Evolutionary conservation across 2,888 invertebrate genomes (phyloP), one percentile per base, ranked within the genome.

Genomic region (Patella caerulea): DNA sequence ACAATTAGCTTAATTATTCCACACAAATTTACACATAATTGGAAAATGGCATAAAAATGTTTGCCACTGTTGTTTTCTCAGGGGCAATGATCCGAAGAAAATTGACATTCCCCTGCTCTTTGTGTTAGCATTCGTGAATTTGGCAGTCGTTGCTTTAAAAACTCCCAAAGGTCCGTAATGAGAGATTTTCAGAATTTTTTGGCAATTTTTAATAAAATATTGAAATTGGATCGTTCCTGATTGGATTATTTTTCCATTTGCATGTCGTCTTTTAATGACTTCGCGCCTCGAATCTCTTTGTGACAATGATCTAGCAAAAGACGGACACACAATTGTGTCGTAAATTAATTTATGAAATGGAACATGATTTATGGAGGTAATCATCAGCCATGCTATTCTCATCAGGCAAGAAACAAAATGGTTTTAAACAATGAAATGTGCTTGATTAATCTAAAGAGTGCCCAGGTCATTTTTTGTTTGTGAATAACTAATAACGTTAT

Each of bases 191-290:
- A 24, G 19, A 24, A 24, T 65, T 65, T 65, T 65, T 65, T 24
- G 24, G 24, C 65, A 65, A 65, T 65, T 65, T 24, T 65, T 65
- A 65, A 65, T 65, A 65, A 65, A 65, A 65, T 65, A 65, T 65
- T 65, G 65, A 65, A 65, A 65, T 65, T 65, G 24, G 65, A 65
- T 24, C 65, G 24, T 14, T 65, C 19, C 19, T 65, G 65, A 65
- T 65, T 65, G 65, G 65, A 65, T 65, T 65, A 65, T 24, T 12
- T 24, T 24, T 65, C 65, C 65, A 65, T 65, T 65, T 65, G 65
- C 65, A 65, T 24, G 65, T 65, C 24, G 24, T 65, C 14, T 65
- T 65, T 65, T 65, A 65, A 65, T 65, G 24, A 65, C 24, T 65
- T 24, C 24, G 45, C 45, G 45, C 45, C 45, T 45, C 45, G 45